Conservation (phyloP, 2,888 invertebrate genomes). For the Latrodectus hesperus region DNA sequence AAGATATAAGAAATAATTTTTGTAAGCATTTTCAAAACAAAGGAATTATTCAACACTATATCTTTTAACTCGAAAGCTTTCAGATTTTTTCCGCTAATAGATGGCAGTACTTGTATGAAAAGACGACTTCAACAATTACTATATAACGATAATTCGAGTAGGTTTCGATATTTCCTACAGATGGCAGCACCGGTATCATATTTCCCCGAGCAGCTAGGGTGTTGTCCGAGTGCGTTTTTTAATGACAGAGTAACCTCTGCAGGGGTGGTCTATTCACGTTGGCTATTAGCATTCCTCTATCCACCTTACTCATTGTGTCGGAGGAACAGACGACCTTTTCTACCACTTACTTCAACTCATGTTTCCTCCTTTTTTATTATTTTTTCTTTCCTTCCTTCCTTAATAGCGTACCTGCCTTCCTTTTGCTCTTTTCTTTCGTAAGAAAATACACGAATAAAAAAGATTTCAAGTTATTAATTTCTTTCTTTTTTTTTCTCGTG, state of each 20-base stretch:
- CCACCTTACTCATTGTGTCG: slow-evolving; percentile 51
- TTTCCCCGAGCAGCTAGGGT: slow-evolving; percentile 36
- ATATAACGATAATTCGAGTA: not conserved
- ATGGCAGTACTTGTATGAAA: slow-evolving; percentile 38
- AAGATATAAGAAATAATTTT: too few relatives aligned
- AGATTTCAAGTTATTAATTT: not conserved
- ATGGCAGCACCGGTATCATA: slow-evolving; percentile 46
- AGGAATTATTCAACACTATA: too few relatives aligned
- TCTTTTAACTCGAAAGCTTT: too few relatives aligned
- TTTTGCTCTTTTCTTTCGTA: slow-evolving; percentile 1
- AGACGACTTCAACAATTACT: not conserved
- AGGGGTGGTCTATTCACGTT: slow-evolving; percentile 66
- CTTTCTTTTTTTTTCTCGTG: not conserved
- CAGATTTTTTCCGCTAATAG: not conserved
- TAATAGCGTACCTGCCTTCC: not conserved
- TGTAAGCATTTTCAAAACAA: too few relatives aligned
- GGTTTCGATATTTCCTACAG: slow-evolving; percentile 10
- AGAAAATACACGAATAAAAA: not conserved
- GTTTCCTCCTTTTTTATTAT: slow-evolving; percentile 3
- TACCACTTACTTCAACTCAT: slow-evolving; percentile 4
- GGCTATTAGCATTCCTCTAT: slow-evolving; percentile 63
- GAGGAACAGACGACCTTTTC: slow-evolving; percentile 51
- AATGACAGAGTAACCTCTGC: slow-evolving; percentile 56
- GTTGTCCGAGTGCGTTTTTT: slow-evolving; percentile 53
- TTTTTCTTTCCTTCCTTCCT: slow-evolving; percentile 10